Percentiles rank a stretch among this genome's conserved stretches.
Conservation (phyloP, 2,797 vertebrate genomes). For the Sorex maritimensis region DNA sequence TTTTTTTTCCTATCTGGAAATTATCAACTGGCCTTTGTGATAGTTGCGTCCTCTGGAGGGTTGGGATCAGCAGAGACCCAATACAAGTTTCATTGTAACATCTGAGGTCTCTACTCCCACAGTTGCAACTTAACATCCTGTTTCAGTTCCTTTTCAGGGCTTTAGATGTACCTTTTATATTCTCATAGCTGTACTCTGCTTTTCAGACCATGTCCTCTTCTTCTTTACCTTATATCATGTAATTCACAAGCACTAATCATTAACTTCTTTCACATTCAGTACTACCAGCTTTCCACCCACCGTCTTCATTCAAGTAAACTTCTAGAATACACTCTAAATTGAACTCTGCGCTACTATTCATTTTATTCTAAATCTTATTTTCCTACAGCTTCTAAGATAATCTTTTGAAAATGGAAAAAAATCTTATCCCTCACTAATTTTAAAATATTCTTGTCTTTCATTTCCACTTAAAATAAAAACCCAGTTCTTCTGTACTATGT, state of each 20-base stretch:
- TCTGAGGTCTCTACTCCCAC: neutral
- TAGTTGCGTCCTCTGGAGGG: neutral
- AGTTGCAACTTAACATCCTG: neutral
- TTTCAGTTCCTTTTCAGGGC: neutral
- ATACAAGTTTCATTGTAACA: neutral
- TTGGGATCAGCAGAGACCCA: neutral
- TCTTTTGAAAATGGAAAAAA: neutral
- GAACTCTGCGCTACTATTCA: neutral
- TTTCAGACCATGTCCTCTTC: neutral
- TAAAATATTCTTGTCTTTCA: neutral
- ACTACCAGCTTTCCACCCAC: neutral
- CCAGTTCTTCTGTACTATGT: neutral
- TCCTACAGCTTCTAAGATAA: neutral
- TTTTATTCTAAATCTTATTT: neutral
- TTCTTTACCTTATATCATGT: neutral
- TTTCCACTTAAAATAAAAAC: neutral
- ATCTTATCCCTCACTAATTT: neutral
- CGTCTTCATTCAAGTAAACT: neutral
- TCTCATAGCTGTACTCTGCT: neutral
- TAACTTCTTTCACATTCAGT: neutral
- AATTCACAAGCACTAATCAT: neutral
- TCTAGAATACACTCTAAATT: neutral
- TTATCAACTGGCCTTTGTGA: neutral
- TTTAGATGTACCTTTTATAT: neutral
- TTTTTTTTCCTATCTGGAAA: neutral